Evolutionary conservation across 2,113 vertebrate species (phyloP), one percentile per base, ranked within the genome.

Genomic region (Globicephala melas): DNA sequence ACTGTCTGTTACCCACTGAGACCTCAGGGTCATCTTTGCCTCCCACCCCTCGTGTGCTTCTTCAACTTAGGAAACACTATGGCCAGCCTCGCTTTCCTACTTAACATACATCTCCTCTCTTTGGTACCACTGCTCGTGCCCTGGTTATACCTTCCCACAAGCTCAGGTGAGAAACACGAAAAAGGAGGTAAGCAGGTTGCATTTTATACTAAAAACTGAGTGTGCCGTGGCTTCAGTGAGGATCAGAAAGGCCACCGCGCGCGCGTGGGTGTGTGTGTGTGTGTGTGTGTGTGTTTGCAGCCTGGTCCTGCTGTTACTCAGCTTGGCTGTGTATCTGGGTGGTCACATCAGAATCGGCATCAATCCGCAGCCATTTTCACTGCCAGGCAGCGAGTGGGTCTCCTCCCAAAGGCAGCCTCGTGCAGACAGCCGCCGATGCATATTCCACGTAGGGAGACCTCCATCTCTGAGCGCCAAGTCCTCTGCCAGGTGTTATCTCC

Each of bases 391-490:
- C 0, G 3, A 31, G 1, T 31, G 6, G 3, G 76, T 14, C 8
- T 44, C 36, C 33, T 79, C 13, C 9, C 12, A 10, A 28, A 31
- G 65, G n/a, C 0, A 1, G 38, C 36, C 77, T 50, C 55, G 0
- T 0, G 15, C 9, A 5, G 0, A 18, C 38, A 8, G 82, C 65
- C 38, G 14, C 50, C 2, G 1, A 2, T 0, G 0, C 1, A 6
- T 2, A 0, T 18, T 31, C 47, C 11, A 0, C 0, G 18, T 1
- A 2, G 33, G 47, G 20, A 33, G 20, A 28, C 6, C 2, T 21
- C 60, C 0, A 0, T 17, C 25, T 50, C 70, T 1, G 31, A 47
- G 21, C 14, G 20, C 47, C 67, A 38, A 13, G 33, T 60, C 88
- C 58, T 36, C 50, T 14, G 7, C 25, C 55, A 44, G 53, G 50